phyloP scores from a whole-genome alignment of 2,113 vertebrate species.

The Pteropus alecto region DNA sequence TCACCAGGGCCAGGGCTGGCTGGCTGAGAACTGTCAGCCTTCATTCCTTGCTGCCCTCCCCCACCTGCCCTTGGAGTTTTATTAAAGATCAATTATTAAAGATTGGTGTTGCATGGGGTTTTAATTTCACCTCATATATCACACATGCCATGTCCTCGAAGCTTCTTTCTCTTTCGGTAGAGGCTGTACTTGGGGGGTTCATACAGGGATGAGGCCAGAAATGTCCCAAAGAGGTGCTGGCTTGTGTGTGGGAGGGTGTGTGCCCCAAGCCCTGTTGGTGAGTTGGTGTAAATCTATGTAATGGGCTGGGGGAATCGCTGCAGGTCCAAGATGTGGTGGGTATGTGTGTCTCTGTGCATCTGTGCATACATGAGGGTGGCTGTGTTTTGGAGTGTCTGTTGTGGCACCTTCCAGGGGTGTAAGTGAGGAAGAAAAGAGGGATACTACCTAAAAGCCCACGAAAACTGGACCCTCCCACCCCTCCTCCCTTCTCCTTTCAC shows the following conservation, averaged over 20 bases:
- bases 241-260: neutral
- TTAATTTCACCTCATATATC: slow-evolving; percentile 26
- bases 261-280: too few species aligned
- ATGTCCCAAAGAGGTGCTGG: neutral
- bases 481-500: neutral
- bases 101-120: neutral
- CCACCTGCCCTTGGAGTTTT: neutral
- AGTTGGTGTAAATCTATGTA: neutral
- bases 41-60: neutral
- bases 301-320: neutral
- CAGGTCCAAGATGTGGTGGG: neutral
- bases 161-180: neutral
- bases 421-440: neutral
- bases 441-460: neutral
- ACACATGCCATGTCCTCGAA: neutral
- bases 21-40: neutral
- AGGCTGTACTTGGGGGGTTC: neutral
- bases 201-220: neutral
- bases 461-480: neutral
- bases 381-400: neutral
- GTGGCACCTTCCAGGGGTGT: neutral
- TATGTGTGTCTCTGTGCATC: neutral
- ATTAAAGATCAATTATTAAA: slow-evolving; percentile 48
- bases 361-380: neutral
- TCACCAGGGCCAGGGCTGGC: neutral